A percentile compares a stretch with the other conserved stretches of the same genome.
phyloP scores from a whole-genome alignment of 2,113 vertebrate genomes.

The Marmota monax region DNA sequence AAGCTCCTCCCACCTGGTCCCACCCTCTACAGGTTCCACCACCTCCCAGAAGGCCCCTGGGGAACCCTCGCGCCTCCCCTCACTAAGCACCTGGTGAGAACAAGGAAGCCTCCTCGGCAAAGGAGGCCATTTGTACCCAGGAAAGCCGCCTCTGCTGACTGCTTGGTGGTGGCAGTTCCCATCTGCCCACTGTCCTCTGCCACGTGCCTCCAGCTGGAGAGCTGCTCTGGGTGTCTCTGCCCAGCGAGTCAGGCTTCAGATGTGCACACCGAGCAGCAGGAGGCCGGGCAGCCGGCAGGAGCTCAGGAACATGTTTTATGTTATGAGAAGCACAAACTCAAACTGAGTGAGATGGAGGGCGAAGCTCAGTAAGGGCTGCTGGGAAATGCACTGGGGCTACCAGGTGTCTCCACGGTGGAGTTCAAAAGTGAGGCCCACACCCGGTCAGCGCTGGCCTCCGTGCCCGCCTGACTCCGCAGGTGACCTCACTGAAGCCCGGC shows the following conservation, averaged over 20 bases:
- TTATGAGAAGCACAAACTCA: background rate
- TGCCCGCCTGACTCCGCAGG: background rate
- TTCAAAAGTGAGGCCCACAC: background rate
- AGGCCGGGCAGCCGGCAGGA: background rate
- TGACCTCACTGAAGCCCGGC: slow-evolving; percentile 16
- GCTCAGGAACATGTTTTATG: background rate
- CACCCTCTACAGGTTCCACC: background rate
- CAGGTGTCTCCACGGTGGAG: background rate
- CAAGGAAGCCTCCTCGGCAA: background rate
- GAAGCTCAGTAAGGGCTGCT: background rate
- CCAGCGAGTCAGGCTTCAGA: background rate
- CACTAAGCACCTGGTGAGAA: background rate
- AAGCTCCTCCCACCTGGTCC: background rate
- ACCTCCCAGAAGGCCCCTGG: background rate
- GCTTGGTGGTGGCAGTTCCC: background rate
- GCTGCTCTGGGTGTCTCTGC: background rate
- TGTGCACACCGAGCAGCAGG: background rate
- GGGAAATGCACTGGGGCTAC: background rate
- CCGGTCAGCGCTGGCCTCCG: background rate
- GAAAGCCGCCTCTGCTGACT: background rate
- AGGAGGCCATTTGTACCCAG: background rate
- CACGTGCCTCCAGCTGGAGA: background rate
- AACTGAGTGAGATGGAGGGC: background rate
- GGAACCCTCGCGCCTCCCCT: background rate
- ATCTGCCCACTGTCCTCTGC: background rate